Evolutionary conservation across 2,797 vertebrate genomes (phyloP).

Genomic region (Coilia nasus): DNA sequence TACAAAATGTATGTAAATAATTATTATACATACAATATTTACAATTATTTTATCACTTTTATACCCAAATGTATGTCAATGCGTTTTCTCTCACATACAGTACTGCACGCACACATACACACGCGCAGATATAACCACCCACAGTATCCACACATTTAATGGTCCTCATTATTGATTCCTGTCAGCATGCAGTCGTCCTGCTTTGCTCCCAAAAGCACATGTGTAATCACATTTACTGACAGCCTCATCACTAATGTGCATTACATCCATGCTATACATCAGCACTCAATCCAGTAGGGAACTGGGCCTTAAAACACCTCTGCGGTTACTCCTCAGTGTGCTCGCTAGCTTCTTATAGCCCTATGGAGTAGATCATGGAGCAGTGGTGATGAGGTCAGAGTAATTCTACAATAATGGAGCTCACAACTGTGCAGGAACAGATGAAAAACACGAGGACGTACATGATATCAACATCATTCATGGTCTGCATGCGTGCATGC

Average conservation of each 20-base stretch:
- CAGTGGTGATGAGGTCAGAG: not conserved
- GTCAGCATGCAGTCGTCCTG: not conserved
- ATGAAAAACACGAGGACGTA: too few species aligned
- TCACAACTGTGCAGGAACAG: not conserved
- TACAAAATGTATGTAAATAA: too few species aligned
- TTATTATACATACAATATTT: too few species aligned
- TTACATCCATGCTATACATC: not conserved
- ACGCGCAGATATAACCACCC: not conserved
- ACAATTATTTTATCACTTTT: too few species aligned
- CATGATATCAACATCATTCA: too few species aligned
- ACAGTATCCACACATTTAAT: constrained; percentile 36
- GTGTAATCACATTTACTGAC: not conserved
- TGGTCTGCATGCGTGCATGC: too few species aligned
- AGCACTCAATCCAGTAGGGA: not conserved
- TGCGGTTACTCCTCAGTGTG: not conserved
- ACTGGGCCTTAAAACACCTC: not conserved
- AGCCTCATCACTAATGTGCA: not conserved
- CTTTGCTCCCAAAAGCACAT: not conserved
- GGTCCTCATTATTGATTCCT: not conserved
- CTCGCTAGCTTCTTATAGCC: not conserved
- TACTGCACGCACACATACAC: constrained; percentile 24
- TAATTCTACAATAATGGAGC: not conserved
- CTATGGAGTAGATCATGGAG: not conserved
- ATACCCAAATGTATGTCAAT: not conserved
- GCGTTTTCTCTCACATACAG: not conserved